These are phyloP conservation scores for Solea senegalensis DNA, from an alignment of 2,113 vertebrate genomes.

Conservation along the genomic window DNA sequence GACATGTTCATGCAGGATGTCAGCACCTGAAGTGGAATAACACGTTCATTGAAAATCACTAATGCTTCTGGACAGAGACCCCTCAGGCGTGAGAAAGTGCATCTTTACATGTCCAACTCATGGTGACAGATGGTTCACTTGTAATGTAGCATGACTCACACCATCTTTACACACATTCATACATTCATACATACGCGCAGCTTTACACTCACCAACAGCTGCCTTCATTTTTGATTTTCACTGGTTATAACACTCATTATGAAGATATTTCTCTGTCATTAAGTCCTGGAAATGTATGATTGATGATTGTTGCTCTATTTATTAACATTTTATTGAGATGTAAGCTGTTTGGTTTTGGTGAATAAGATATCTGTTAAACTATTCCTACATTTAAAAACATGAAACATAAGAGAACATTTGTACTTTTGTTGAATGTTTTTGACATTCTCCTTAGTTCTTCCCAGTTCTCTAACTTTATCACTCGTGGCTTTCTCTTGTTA, in stretches of 20 bases:
- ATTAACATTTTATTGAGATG: too few relatives aligned
- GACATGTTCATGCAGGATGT: neutral
- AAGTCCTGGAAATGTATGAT: neutral
- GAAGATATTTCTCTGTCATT: neutral
- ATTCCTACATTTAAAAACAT: too few relatives aligned
- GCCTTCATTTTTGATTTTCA: conserved; percentile 15
- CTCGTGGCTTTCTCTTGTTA: too few relatives aligned
- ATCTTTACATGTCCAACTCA: conserved; percentile 29
- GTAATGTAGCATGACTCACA: neutral
- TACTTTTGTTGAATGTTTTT: too few relatives aligned
- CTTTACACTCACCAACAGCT: conserved; percentile 44
- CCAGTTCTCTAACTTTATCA: too few relatives aligned
- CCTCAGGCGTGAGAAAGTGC: conserved; percentile 41
- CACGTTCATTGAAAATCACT: conserved; percentile 36
- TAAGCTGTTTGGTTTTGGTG: too few relatives aligned
- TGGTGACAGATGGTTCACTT: conserved; percentile 27
- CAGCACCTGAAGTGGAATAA: conserved; percentile 48
- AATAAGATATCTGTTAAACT: too few relatives aligned
- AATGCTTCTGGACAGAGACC: conserved; percentile 34
- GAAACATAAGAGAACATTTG: too few relatives aligned
- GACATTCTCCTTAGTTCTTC: too few relatives aligned
- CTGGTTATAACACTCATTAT: neutral
- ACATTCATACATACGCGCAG: conserved; percentile 5
- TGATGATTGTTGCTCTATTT: neutral
- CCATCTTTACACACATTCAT: neutral